Conservation (phyloP, 1,140 invertebrate genomes). For the Drosophila arawakana region DNA sequence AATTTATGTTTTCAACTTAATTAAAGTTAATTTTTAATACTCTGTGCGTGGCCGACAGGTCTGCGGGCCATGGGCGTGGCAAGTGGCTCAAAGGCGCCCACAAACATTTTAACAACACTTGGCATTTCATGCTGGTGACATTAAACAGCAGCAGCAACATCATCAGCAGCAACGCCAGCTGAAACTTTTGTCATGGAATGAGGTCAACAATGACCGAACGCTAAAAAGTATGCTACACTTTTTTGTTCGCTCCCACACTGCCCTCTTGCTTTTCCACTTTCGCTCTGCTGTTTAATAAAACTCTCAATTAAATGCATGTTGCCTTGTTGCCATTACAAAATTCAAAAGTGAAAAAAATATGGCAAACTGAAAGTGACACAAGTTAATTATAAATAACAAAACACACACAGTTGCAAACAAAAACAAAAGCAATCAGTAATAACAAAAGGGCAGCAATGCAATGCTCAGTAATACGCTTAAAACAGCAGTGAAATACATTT, state of each 20-base stretch:
- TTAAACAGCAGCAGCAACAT: conserved; percentile 66
- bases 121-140: conserved; percentile 78
- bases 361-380: conserved; percentile 57
- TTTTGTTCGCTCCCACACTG: conserved; percentile 27
- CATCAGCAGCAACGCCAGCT: conserved; percentile 24
- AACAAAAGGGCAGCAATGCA: neutral
- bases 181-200: conserved; percentile 77
- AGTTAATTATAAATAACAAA: conserved; percentile 76
- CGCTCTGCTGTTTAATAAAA: conserved; percentile 66
- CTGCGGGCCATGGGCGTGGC: conserved; percentile 57
- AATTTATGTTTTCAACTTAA: conserved; percentile 83
- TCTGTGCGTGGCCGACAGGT: conserved; percentile 53
- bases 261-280: conserved; percentile 27
- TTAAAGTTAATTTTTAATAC: conserved; percentile 83
- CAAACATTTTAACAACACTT: conserved; percentile 82
- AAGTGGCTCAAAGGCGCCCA: conserved; percentile 76
- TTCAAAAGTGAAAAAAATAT: conserved; percentile 2
- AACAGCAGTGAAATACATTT: neutral
- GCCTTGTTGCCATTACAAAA: conserved; percentile 42
- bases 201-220: conserved; percentile 69
- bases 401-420: conserved; percentile 10
- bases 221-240: conserved; percentile 62
- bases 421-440: conserved; percentile 17
- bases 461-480: neutral
- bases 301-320: conserved; percentile 74